Percentiles rank a stretch among this genome's conserved stretches.
phyloP scores from a whole-genome alignment of 2,888 invertebrate genomes.

The Caenorhabditis doughertyi region DNA sequence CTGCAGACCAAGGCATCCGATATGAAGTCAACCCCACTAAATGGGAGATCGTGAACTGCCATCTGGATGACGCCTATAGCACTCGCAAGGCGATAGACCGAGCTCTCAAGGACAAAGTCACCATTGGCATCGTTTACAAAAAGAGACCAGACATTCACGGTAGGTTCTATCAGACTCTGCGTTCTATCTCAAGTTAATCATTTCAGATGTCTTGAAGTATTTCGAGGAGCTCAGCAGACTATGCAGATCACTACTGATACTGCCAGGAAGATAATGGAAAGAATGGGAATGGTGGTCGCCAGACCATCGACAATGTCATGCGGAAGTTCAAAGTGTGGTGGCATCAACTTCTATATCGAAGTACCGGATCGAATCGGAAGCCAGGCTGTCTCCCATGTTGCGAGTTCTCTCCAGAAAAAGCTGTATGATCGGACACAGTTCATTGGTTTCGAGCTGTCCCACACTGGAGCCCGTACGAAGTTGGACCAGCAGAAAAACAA shows the following conservation, averaged over 20 bases:
- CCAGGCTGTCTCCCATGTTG: not conserved
- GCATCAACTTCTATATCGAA: slow-evolving; percentile 54
- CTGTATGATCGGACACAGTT: slow-evolving; percentile 56
- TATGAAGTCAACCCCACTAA: not conserved
- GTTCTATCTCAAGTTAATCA: not conserved
- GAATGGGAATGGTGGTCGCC: not conserved
- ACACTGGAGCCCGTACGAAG: slow-evolving; percentile 44
- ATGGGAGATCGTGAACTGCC: slow-evolving; percentile 7
- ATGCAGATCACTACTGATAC: slow-evolving; percentile 39
- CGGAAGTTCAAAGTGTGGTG: slow-evolving; percentile 67
- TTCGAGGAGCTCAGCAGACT: slow-evolving; percentile 50
- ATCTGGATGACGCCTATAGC: not conserved
- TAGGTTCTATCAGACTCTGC: no score
- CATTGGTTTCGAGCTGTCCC: slow-evolving; percentile 67
- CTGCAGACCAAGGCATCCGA: not conserved
- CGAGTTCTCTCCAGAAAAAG: not conserved
- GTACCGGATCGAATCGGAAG: not conserved
- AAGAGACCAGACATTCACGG: slow-evolving; percentile 42
- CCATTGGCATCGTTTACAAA: slow-evolving; percentile 9
- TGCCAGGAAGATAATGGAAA: slow-evolving; percentile 9
- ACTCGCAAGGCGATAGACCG: slow-evolving; percentile 5
- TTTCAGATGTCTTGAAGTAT: slow-evolving; percentile 48
- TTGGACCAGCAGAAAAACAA: slow-evolving; percentile 47
- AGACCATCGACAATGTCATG: slow-evolving; percentile 64
- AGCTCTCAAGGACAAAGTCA: not conserved